These are phyloP conservation scores for Salvelinus alpinus DNA, from an alignment of 2,113 vertebrate species.

Conservation along the genomic window DNA sequence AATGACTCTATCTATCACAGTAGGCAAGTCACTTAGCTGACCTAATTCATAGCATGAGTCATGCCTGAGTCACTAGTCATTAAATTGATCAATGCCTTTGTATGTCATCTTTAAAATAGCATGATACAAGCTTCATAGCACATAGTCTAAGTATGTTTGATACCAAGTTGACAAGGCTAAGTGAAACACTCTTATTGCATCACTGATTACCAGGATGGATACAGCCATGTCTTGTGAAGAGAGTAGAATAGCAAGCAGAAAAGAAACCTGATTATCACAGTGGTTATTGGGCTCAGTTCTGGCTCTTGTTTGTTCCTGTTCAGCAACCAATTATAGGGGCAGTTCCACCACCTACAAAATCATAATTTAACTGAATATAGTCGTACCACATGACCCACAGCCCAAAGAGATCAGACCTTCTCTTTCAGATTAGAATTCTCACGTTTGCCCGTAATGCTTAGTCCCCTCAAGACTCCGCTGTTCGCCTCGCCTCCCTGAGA, in stretches of 20 bases:
- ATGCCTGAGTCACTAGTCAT: conserved; percentile 46
- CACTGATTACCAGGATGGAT: conserved; percentile 39
- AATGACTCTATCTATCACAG: conserved; percentile 30
- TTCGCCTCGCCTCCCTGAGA: conserved; percentile 59
- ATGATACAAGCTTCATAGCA: conserved; percentile 21
- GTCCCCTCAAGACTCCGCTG: conserved; percentile 69
- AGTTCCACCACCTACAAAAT: not conserved
- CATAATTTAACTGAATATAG: not conserved
- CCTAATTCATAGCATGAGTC: conserved; percentile 31
- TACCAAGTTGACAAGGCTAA: conserved; percentile 30
- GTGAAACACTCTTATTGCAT: conserved; percentile 7
- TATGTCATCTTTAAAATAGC: conserved; percentile 25
- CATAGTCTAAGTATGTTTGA: conserved; percentile 31
- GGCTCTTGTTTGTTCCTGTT: conserved; percentile 12
- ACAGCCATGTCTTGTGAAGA: conserved; percentile 39
- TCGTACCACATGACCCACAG: conserved; percentile 35
- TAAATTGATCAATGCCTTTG: conserved; percentile 29
- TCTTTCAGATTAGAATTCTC: conserved; percentile 68
- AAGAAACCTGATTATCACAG: conserved; percentile 38
- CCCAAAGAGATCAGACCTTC: conserved; percentile 11
- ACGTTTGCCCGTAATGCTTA: conserved; percentile 66
- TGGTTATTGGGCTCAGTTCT: conserved; percentile 33
- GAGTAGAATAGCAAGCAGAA: conserved; percentile 19
- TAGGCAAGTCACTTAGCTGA: conserved; percentile 37
- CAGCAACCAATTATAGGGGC: not conserved